Conservation (phyloP, 2,888 invertebrate species). For the Sepiola atlantica region DNA sequence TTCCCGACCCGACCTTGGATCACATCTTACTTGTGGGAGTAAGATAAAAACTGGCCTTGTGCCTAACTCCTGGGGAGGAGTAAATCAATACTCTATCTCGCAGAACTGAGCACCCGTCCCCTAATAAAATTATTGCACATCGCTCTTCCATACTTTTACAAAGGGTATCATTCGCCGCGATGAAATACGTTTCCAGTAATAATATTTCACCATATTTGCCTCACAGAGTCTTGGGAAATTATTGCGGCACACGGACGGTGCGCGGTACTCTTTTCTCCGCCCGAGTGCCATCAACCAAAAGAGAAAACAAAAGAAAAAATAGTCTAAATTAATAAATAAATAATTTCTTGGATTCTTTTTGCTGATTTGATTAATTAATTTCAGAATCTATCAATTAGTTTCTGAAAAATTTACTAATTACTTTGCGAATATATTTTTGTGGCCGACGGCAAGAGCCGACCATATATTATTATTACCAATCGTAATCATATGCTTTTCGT, state of each 20-base stretch:
- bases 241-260: background rate
- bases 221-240: background rate
- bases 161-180: background rate
- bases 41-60: no score
- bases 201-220: background rate
- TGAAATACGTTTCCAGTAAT: background rate
- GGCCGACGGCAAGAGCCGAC: background rate
- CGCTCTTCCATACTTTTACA: background rate
- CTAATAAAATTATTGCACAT: background rate
- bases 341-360: background rate
- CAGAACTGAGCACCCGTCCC: background rate
- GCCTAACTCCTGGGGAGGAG: no score
- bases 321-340: background rate
- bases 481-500: background rate
- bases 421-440: constrained; percentile 32
- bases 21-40: no score
- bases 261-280: background rate
- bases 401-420: constrained; percentile 21
- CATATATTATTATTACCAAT: background rate
- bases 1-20: no score
- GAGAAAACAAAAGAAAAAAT: background rate
- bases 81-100: no score
- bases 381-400: constrained; percentile 32
- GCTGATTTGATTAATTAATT: constrained; percentile 32
- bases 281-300: background rate